Evolutionary conservation across 2,797 vertebrate genomes (phyloP), one percentile per base, ranked within the genome.

Genomic region (Xenentodon cancila): DNA sequence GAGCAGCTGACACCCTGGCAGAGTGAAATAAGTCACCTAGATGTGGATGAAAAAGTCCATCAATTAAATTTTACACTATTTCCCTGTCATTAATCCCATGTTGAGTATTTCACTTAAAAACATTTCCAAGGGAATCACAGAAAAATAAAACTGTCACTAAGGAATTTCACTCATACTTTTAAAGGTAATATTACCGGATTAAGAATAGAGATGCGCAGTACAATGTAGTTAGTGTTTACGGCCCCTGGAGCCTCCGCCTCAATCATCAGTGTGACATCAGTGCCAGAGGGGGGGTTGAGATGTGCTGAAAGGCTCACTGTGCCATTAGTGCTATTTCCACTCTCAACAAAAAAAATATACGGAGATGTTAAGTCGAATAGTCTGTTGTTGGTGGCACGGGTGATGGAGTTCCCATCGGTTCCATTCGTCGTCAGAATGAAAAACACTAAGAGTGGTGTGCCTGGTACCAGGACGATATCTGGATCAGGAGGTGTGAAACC

Each of bases 191-290:
- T 73, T 84, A 92, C 90, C 73, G 68, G 44, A 55, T 76, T 79
- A 1, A 86, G 0, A 5, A 91, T 21, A 0, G 85, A 65, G 58
- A 90, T 64, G 3, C 71, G 82, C 46, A 88, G 46, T 18, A 87
- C 64, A 0, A 79, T 32, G 2, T 91, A 92, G 80, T 92, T 93
- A 21, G 73, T 62, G 51, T 91, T 85, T 2, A 12, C 9, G 1
- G 27, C 30, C 0, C 46, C 74, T 0, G 77, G 57, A 42, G 77
- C 72, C 55, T 80, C 66, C 0, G 56, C 89, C 52, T 89, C 84
- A 0, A 93, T 87, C 52, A 81, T 91, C 51, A 92, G 66, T 2
- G 75, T 88, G 70, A 92, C 68, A 0, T 84, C 86, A 0, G 81
- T 84, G 3, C 91, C 91, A 0, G 88, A 86, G 0, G 50, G 62